phyloP scores from a whole-genome alignment of 2,888 invertebrate genomes.

The Caenorhabditis zanzibari region DNA sequence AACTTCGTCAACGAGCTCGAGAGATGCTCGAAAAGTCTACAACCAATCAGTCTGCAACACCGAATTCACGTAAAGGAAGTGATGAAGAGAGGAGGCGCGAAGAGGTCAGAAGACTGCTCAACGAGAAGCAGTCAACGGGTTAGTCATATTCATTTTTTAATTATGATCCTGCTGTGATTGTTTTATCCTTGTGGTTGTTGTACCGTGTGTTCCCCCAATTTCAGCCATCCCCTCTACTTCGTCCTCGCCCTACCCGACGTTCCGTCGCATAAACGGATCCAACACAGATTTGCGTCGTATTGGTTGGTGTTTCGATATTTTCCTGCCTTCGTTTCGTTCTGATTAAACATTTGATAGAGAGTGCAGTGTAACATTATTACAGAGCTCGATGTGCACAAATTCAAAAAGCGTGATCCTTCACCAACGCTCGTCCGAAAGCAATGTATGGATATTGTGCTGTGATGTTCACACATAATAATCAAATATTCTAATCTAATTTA shows the following conservation, averaged over 20 bases:
- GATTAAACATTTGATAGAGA: not conserved
- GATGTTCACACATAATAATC: not conserved
- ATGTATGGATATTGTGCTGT: conserved; percentile 70
- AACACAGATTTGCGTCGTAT: conserved; percentile 63
- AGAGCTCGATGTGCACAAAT: conserved; percentile 76
- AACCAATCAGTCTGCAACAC: conserved; percentile 15
- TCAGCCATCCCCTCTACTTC: conserved; percentile 55
- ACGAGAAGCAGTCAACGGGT: conserved; percentile 47
- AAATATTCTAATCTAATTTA: not conserved
- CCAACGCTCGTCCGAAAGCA: conserved; percentile 78
- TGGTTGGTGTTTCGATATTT: conserved; percentile 54
- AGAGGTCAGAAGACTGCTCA: conserved; percentile 72
- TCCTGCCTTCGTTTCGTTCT: not conserved
- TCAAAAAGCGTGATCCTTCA: conserved; percentile 78
- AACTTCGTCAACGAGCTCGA: conserved; percentile 72
- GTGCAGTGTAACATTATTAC: conserved; percentile 54
- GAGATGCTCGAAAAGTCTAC: conserved; percentile 73
- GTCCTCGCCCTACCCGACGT: conserved; percentile 28
- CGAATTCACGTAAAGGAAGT: conserved; percentile 6
- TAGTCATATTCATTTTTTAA: not conserved
- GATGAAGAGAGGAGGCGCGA: conserved; percentile 67
- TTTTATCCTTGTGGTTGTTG: not conserved
- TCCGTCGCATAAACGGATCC: conserved; percentile 57
- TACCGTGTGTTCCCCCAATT: conserved; percentile 25
- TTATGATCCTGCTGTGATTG: conserved; percentile 1